Evolutionary conservation across 2,113 vertebrate species (phyloP).

Genomic region (Scomber japonicus): DNA sequence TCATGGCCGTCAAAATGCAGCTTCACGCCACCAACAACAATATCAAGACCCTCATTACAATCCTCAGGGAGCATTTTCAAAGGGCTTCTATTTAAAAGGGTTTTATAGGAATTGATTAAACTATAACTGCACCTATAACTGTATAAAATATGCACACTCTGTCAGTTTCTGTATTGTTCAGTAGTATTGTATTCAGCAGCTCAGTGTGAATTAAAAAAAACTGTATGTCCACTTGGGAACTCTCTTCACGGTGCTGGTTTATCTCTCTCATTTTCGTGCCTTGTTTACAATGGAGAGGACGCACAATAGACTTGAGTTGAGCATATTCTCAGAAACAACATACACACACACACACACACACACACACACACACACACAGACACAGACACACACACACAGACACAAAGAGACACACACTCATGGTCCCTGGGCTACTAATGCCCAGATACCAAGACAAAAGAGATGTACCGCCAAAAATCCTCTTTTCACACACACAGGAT

Average conservation of each 20-base stretch:
- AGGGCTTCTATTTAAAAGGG: too few species aligned
- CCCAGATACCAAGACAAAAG: constrained; percentile 60
- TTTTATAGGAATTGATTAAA: neutral
- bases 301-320: constrained; percentile 17
- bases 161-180: neutral
- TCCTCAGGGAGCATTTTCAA: neutral
- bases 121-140: neutral
- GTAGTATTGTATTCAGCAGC: neutral
- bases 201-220: constrained; percentile 6
- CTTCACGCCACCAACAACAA: neutral
- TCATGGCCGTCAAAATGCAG: neutral
- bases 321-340: constrained; percentile 30
- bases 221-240: constrained; percentile 5
- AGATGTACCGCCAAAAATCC: constrained; percentile 6
- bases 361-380: neutral
- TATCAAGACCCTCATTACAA: neutral
- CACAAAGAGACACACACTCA: constrained; percentile 26
- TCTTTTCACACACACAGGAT: constrained; percentile 25
- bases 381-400: constrained; percentile 35
- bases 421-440: constrained; percentile 18
- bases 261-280: constrained; percentile 47
- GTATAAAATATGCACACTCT: neutral
- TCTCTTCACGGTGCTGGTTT: neutral
- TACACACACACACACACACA: neutral
- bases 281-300: constrained; percentile 34